Base-by-base conservation (phyloP, 2,888 invertebrate species). In the Apodemia zela region DNA sequence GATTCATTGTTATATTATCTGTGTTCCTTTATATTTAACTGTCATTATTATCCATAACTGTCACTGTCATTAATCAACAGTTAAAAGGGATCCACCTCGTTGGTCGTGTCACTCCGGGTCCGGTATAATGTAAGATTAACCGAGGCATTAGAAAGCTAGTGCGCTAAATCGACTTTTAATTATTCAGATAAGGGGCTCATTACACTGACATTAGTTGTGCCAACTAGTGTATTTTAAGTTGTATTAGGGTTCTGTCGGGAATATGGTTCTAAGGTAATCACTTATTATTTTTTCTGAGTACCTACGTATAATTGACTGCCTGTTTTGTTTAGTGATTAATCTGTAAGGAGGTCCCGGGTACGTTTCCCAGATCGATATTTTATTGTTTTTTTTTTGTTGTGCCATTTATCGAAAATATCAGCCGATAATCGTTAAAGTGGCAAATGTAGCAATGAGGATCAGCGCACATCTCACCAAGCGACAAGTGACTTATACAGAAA, bases 161-260 rank as follows among this genome's bases (percentile, higher is more conserved):
- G 78, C 73, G 74, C 84, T 73, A 87, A 91, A 91, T 91, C 90
- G 88, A 87, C 82, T 90, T 91, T 91, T 91, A 91, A 91, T 91
- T 90, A 90, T 83, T 87, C 74, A 82, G 85, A 89, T 89, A 90
- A 90, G 87, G 79, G 82, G 71, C 86, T 85, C 85, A 89, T 89
- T 89, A 89, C 85, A 80, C 78, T 72, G 75, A 78, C 87, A 85
- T 89, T 86, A 84, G 83, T 79, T 82, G 83, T 82, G 82, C 79
- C 82, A 85, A 85, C 82, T 82, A 81, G 78, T 81, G 81, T 79
- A 78, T 77, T 74, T 73, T 79, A 76, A 77, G 73, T 72, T 67
- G 64, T 71, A 74, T 80, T 81, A 74, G 85, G 81, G 84, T 76
- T 73, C 81, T 67, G 75, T 69, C 10, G 3, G n/a, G 1, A 6